These are phyloP conservation scores for Xanthorhoe designata DNA, from an alignment of 2,888 invertebrate genomes.

Conservation along the genomic window DNA sequence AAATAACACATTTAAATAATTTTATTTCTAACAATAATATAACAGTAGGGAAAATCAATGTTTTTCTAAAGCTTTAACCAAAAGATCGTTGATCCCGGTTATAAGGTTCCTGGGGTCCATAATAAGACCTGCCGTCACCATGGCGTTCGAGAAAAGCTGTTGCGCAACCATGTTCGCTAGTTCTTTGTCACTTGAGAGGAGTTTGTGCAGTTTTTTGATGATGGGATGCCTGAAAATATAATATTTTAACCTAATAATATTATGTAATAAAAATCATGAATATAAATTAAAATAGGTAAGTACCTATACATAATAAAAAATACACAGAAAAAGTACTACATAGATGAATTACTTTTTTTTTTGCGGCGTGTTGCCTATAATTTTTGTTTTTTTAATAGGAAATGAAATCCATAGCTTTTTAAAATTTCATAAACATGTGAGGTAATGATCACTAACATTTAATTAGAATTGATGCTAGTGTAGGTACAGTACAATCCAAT, in stretches of 20 bases:
- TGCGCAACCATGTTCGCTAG: conserved; percentile 93
- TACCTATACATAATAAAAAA: no score
- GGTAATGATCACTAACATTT: no score
- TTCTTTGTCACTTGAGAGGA: conserved; percentile 90
- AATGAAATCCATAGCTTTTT: no score
- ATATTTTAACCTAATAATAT: conserved; percentile 29
- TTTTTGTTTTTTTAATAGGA: no score
- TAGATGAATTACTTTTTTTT: no score
- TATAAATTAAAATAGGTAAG: neutral
- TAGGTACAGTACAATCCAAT: no score
- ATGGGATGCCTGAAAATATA: conserved; percentile 90
- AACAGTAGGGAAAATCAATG: conserved; percentile 67
- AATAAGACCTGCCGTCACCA: conserved; percentile 97
- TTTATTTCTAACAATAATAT: conserved; percentile 24
- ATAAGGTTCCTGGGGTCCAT: conserved; percentile 95
- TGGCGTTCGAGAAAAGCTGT: conserved; percentile 96
- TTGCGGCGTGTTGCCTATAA: no score
- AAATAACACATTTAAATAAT: neutral
- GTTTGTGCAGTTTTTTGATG: conserved; percentile 93
- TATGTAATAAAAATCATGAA: no score
- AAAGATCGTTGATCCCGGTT: conserved; percentile 93
- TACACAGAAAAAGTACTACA: no score
- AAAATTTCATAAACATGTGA: no score
- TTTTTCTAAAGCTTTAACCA: conserved; percentile 93
- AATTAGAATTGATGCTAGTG: no score